These are phyloP conservation scores for Columba guinea DNA, from an alignment of 2,797 vertebrate genomes.

Conservation along the genomic window DNA sequence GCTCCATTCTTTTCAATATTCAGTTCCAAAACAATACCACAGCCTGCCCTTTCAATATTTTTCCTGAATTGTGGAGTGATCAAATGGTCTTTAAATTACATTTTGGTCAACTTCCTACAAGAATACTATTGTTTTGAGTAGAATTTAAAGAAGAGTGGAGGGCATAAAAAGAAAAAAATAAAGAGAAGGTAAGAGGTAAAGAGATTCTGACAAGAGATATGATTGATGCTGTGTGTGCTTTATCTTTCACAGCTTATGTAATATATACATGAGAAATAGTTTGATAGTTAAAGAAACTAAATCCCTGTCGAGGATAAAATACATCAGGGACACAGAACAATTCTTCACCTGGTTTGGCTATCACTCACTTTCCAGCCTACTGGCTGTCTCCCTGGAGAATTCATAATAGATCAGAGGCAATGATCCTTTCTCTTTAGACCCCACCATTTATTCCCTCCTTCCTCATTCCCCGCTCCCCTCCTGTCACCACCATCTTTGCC, in stretches of 20 bases:
- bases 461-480: not conserved
- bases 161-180: not conserved
- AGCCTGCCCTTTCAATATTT: not conserved
- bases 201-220: constrained; percentile 37
- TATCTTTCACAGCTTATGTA: constrained; percentile 60
- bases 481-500: not conserved
- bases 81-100: not conserved
- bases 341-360: constrained; percentile 57
- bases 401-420: constrained; percentile 30
- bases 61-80: not conserved
- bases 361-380: constrained; percentile 59
- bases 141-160: not conserved
- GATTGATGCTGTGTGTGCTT: constrained; percentile 49
- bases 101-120: not conserved
- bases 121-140: not conserved
- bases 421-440: not conserved
- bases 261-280: constrained; percentile 63
- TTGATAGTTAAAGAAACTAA: constrained; percentile 66
- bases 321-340: constrained; percentile 46
- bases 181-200: not conserved
- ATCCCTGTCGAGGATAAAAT: constrained; percentile 59
- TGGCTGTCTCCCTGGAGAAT: constrained; percentile 28
- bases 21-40: not conserved
- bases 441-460: not conserved
- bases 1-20: not conserved